A percentile compares a stretch with the other conserved stretches of the same genome.
Evolutionary conservation across 2,797 vertebrate species (phyloP).

Genomic region (Mycteria americana): DNA sequence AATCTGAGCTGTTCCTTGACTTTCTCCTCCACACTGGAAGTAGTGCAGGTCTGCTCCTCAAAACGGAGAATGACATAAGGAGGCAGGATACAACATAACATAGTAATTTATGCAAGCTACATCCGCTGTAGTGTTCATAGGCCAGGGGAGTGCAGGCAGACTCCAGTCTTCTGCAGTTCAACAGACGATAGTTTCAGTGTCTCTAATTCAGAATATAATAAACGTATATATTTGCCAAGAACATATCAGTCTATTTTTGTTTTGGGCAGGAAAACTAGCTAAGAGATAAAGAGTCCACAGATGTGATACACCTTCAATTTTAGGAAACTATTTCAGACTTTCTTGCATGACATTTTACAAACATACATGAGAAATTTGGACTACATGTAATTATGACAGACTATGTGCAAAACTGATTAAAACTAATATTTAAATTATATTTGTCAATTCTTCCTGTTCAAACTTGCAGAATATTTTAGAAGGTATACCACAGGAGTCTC

Average conservation of each 20-base stretch:
- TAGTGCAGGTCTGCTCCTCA: neutral
- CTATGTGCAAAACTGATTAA: neutral
- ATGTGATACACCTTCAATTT: neutral
- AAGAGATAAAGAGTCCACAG: neutral
- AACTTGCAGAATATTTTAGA: neutral
- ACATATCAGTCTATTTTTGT: neutral
- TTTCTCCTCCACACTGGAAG: neutral
- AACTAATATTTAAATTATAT: neutral
- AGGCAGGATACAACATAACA: neutral
- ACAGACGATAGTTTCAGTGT: neutral
- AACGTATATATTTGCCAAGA: neutral
- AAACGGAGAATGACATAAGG: neutral
- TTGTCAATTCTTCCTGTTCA: neutral
- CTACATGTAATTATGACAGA: neutral
- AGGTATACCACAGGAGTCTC: neutral
- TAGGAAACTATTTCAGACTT: neutral
- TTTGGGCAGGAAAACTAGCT: neutral
- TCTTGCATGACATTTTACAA: neutral
- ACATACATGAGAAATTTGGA: neutral
- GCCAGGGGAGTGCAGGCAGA: neutral
- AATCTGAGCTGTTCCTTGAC: neutral
- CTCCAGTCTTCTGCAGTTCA: neutral
- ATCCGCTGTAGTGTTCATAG: neutral
- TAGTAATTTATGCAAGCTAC: neutral
- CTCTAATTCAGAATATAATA: neutral